A percentile compares a stretch with the other conserved stretches of the same genome.
phyloP scores from a whole-genome alignment of 2,797 vertebrate species.

The Mormyrops boulengeri region DNA sequence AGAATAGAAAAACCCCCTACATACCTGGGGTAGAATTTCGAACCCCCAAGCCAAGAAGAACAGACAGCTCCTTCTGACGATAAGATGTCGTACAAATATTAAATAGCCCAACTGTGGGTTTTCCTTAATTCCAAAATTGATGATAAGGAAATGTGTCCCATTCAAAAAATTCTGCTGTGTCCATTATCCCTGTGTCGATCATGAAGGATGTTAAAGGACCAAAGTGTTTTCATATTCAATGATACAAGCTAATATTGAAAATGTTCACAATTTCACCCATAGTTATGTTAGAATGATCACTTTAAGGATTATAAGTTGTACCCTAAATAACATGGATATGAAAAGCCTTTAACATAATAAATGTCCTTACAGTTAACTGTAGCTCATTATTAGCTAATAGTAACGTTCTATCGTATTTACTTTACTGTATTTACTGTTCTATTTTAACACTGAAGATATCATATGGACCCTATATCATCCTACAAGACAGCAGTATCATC shows the following conservation, averaged over 20 bases:
- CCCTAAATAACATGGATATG: neutral
- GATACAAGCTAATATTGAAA: neutral
- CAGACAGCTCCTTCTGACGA: neutral
- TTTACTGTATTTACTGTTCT: neutral
- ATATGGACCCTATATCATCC: neutral
- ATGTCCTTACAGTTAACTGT: neutral
- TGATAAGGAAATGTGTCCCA: neutral
- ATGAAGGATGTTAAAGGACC: neutral
- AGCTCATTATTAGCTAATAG: neutral
- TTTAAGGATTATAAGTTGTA: neutral
- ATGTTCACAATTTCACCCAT: neutral
- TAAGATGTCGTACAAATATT: neutral
- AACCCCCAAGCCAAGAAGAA: neutral
- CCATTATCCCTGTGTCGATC: neutral
- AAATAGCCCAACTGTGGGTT: neutral
- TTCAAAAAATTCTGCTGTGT: neutral
- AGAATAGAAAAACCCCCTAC: neutral
- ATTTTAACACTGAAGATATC: neutral
- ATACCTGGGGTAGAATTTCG: neutral
- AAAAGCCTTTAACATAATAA: neutral
- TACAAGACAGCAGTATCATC: neutral
- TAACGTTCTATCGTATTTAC: neutral
- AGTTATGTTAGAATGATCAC: neutral
- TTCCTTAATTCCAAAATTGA: neutral
- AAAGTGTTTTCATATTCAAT: neutral